phyloP scores from a whole-genome alignment of 2,797 vertebrate species.

The Mormyrops attenuatus region DNA sequence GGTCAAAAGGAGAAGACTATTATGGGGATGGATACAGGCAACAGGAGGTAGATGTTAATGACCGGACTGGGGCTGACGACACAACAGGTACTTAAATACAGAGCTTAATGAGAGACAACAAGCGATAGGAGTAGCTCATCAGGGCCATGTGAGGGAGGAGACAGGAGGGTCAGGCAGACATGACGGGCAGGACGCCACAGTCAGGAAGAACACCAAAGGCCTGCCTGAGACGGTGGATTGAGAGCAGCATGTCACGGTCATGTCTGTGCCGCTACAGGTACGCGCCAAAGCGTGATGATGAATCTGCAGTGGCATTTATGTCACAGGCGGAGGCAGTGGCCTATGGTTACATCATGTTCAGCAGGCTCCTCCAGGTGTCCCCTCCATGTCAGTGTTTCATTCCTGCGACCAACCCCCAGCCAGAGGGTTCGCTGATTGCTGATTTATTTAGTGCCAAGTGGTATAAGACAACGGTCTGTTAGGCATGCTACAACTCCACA shows the following conservation, averaged over 20 bases:
- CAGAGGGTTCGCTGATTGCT: not conserved
- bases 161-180: not conserved
- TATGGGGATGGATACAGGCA: not conserved
- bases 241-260: not conserved
- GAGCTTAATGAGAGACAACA: not conserved
- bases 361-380: not conserved
- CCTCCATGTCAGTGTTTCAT: not conserved
- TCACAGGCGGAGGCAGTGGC: slow-evolving; percentile 64
- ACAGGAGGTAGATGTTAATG: not conserved
- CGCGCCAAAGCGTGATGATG: not conserved
- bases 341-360: slow-evolving; percentile 59
- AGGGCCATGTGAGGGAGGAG: not conserved
- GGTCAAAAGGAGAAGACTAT: not conserved
- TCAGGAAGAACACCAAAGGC: not conserved
- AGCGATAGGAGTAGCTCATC: not conserved
- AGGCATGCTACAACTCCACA: not conserved
- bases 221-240: not conserved
- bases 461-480: not conserved
- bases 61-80: not conserved
- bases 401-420: not conserved
- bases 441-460: not conserved
- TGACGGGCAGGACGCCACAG: not conserved
- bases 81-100: not conserved
- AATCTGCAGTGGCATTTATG: not conserved
- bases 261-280: not conserved